These are phyloP conservation scores for Rhopalosiphum padi DNA, from an alignment of 1,140 invertebrate genomes.

Conservation along the genomic window DNA sequence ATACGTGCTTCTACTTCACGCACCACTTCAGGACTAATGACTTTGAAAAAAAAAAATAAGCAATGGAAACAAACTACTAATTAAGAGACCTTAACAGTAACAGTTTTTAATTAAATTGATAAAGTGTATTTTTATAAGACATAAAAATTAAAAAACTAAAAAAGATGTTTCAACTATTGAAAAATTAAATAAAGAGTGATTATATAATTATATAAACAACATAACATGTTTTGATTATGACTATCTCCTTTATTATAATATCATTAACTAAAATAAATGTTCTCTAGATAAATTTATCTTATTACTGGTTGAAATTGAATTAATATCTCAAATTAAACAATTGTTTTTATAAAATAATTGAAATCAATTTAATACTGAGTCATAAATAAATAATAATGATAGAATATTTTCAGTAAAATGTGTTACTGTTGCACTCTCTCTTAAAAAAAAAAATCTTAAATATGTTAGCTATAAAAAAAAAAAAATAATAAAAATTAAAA, in stretches of 20 bases:
- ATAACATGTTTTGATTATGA: background rate
- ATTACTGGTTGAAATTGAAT: background rate
- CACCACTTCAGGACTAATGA: slow-evolving; percentile 84
- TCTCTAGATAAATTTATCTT: background rate
- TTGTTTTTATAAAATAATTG: background rate
- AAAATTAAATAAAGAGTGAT: background rate
- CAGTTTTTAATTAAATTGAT: background rate
- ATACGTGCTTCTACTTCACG: slow-evolving; percentile 88
- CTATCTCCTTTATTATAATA: background rate
- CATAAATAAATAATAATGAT: background rate
- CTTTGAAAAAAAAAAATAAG: slow-evolving; percentile 65
- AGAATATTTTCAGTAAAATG: background rate
- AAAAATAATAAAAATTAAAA: slow-evolving; percentile 61
- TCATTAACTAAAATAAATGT: background rate
- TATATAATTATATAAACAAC: background rate
- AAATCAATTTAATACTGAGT: background rate
- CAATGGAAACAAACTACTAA: slow-evolving; percentile 53
- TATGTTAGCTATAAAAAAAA: slow-evolving; percentile 68
- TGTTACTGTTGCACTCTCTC: slow-evolving; percentile 45
- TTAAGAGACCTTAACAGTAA: background rate
- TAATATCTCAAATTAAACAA: background rate
- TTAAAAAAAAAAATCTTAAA: slow-evolving; percentile 57
- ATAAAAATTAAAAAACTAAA: background rate
- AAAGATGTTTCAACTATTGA: background rate
- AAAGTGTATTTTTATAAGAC: background rate